Conservation (phyloP, 1,140 invertebrate genomes). For the Cheumatopsyche charites region DNA sequence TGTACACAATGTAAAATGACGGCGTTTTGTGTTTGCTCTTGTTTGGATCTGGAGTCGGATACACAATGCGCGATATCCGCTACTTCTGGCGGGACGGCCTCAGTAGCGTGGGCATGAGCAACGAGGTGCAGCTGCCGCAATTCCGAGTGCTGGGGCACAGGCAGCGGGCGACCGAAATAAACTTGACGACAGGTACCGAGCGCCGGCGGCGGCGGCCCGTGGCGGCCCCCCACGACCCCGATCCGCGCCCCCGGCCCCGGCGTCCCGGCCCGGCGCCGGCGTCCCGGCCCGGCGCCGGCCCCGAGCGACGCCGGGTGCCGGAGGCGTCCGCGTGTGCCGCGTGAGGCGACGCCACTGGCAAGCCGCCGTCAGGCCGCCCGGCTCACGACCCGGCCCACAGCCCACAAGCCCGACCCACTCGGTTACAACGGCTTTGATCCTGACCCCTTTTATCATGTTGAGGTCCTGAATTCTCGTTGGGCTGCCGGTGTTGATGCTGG, state of each 20-base stretch:
- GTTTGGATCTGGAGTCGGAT: constrained; percentile 81
- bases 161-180: constrained; percentile 89
- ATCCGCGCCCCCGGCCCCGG: no score
- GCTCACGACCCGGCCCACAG: constrained; percentile 56
- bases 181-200: constrained; percentile 86
- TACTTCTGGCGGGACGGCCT: constrained; percentile 93
- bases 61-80: constrained; percentile 96
- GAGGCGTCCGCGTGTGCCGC: constrained; percentile 56
- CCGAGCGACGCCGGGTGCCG: constrained; percentile 56
- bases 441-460: constrained; percentile 17
- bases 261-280: constrained; percentile 38
- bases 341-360: constrained; percentile 49
- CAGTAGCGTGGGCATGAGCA: constrained; percentile 88
- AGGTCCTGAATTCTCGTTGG: background rate
- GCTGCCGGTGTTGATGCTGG: no score
- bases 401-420: constrained; percentile 44
- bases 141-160: constrained; percentile 93
- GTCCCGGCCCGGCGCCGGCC: constrained; percentile 53
- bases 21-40: constrained; percentile 63
- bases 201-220: constrained; percentile 18
- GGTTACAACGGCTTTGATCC: constrained; percentile 43
- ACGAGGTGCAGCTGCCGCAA: constrained; percentile 91
- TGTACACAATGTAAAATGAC: constrained; percentile 58
- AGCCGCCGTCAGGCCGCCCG: constrained; percentile 37
- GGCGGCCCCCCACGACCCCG: background rate